phyloP scores from a whole-genome alignment of 92 coral and sea anemone species.

The Diadumene lineata region DNA sequence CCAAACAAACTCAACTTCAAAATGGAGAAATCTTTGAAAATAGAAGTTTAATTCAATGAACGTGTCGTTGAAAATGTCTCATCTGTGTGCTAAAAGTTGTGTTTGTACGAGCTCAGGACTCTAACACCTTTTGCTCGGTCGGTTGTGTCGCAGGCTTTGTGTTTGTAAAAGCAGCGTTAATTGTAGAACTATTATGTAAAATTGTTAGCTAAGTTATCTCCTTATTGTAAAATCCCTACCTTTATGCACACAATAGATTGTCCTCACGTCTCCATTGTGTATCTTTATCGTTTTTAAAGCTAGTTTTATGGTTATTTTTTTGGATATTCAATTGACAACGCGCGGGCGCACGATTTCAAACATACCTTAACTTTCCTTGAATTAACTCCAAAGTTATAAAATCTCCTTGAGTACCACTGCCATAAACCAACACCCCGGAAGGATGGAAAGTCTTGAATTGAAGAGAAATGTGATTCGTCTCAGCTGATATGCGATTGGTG shows the following conservation, averaged over 20 bases:
- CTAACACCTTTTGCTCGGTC: background rate
- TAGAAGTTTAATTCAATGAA: background rate
- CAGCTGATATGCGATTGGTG: conserved; percentile 46
- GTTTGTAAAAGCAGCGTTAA: conserved; percentile 10
- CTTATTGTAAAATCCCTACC: background rate
- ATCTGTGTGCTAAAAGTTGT: background rate
- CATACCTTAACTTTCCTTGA: conserved; percentile 82
- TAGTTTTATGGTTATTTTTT: background rate
- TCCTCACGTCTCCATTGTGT: background rate
- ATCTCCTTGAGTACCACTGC: conserved; percentile 83
- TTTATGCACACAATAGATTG: background rate
- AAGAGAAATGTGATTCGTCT: conserved; percentile 56
- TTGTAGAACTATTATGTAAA: conserved; percentile 9
- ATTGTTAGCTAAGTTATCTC: conserved; percentile 10
- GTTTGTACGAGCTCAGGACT: conserved; percentile 1
- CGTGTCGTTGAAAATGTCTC: background rate
- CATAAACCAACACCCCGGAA: conserved; percentile 74
- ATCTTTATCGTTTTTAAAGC: background rate
- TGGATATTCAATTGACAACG: background rate
- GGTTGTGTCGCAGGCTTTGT: conserved; percentile 11
- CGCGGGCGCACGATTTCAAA: background rate
- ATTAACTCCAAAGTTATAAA: conserved; percentile 83
- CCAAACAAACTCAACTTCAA: background rate
- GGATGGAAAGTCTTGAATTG: conserved; percentile 83
- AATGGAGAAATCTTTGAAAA: background rate